Conservation (phyloP, 2,888 invertebrate species). For the Tromatobia lineatoria region DNA sequence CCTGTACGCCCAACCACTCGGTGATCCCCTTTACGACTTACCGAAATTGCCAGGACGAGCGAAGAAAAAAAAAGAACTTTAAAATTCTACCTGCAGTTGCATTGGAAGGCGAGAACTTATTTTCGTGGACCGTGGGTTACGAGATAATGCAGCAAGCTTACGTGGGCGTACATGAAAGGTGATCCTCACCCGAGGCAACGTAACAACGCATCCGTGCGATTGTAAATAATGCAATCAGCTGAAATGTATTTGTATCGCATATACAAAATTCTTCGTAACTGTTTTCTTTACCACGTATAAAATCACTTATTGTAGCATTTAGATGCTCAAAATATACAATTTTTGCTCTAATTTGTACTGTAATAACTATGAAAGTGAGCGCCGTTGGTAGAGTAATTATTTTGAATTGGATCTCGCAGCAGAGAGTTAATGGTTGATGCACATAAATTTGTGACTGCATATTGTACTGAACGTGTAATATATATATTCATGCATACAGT, state of each 20-base stretch:
- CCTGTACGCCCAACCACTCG: conserved; percentile 63
- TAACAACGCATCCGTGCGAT: conserved; percentile 45
- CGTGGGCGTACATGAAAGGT: conserved; percentile 67
- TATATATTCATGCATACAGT: background rate
- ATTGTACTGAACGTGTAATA: background rate
- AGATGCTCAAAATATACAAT: background rate
- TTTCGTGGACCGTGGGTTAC: conserved; percentile 42
- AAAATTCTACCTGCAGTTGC: conserved; percentile 36
- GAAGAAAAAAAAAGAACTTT: conserved; percentile 18
- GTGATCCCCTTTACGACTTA: conserved; percentile 70
- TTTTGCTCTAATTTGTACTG: background rate
- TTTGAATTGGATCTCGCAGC: conserved; percentile 16
- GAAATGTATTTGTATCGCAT: conserved; percentile 63
- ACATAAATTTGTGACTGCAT: background rate
- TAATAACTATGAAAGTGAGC: conserved; percentile 2
- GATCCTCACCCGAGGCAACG: conserved; percentile 61
- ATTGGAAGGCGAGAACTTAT: conserved; percentile 40
- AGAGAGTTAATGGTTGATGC: no score
- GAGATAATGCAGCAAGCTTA: conserved; percentile 48
- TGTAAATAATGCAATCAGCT: conserved; percentile 70
- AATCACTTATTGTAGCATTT: background rate
- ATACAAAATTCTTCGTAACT: conserved; percentile 19
- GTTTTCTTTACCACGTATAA: background rate
- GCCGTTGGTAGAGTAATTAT: conserved; percentile 19
- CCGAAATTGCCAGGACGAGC: conserved; percentile 63